Evolutionary conservation across 2,888 invertebrate genomes (phyloP).

Genomic region (Neoitamus cyanurus): DNA sequence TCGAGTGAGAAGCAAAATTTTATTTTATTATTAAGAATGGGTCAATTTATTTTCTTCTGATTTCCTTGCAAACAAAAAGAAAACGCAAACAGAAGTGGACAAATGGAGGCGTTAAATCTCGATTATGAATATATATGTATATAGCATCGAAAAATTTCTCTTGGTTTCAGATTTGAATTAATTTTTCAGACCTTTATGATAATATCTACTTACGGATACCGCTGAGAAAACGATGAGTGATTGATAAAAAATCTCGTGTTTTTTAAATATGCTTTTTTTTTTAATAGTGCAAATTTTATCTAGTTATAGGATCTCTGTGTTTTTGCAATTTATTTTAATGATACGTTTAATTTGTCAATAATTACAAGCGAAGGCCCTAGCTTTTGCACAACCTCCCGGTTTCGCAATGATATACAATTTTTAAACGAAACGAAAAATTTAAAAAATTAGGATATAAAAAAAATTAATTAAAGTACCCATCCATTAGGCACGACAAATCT

Average conservation of each 20-base stretch:
- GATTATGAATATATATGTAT: not conserved
- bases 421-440: too few relatives aligned
- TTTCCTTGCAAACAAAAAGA: not conserved
- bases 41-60: not conserved
- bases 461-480: too few relatives aligned
- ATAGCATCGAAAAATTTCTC: not conserved
- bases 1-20: not conserved
- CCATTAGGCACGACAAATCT: too few relatives aligned
- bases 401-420: too few relatives aligned
- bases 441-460: too few relatives aligned
- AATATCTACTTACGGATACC: not conserved
- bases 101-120: not conserved
- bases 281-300: not conserved
- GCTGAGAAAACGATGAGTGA: not conserved
- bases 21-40: not conserved
- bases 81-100: not conserved
- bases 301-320: not conserved
- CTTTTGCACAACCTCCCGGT: too few relatives aligned
- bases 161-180: not conserved
- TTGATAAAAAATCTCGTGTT: not conserved
- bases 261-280: too few relatives aligned
- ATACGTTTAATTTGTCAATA: too few relatives aligned
- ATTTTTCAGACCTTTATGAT: not conserved
- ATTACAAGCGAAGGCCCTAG: too few relatives aligned
- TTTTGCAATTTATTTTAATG: not conserved